Evolutionary conservation across 2,113 vertebrate species (phyloP).

Genomic region (Brachyhypopomus occidentalis): DNA sequence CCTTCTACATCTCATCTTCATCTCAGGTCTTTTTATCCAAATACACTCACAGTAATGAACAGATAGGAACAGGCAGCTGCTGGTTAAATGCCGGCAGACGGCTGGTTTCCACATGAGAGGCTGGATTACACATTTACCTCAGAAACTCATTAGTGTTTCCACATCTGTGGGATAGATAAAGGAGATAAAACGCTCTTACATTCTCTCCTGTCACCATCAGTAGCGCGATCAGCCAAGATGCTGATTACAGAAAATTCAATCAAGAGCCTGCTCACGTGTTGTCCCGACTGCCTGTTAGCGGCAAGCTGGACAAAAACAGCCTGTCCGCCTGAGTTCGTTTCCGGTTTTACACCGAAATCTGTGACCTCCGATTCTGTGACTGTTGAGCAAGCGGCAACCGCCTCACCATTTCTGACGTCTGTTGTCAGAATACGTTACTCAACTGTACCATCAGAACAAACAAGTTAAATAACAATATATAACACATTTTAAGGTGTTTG

Average conservation of each 20-base stretch:
- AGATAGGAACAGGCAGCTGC: constrained; percentile 37
- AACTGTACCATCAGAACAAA: no score
- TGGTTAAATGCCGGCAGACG: constrained; percentile 46
- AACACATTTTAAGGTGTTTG: no score
- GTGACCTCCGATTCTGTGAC: no score
- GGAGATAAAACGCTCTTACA: constrained; percentile 14
- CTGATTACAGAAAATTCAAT: background rate
- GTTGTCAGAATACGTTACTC: no score
- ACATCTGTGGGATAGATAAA: constrained; percentile 38
- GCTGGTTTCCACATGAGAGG: constrained; percentile 42
- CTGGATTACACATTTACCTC: constrained; percentile 29
- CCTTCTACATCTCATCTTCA: background rate
- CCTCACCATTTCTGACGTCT: no score
- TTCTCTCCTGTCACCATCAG: constrained; percentile 16
- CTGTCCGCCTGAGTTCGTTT: no score
- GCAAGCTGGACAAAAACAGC: background rate
- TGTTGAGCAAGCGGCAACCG: no score
- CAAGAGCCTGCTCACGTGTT: background rate
- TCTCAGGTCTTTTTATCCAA: background rate
- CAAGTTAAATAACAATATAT: no score
- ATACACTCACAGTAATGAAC: background rate
- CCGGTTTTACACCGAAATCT: no score
- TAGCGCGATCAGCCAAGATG: background rate
- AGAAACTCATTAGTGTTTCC: constrained; percentile 37
- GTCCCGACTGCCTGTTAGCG: no score